Evolutionary conservation across 2,113 vertebrate species (phyloP).

Genomic region (Lipophrys pholis): DNA sequence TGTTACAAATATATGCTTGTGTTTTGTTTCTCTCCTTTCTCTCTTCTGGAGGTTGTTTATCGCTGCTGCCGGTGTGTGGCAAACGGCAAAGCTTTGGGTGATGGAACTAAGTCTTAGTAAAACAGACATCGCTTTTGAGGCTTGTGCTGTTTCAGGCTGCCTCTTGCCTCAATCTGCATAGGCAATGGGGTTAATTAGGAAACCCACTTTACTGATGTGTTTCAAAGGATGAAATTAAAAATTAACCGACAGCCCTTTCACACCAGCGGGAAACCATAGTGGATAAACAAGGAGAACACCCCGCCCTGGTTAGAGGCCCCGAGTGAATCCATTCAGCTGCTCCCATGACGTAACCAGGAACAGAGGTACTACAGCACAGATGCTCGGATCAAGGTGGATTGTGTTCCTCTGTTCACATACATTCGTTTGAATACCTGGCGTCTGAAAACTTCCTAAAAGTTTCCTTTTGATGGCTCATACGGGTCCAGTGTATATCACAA

Average conservation of each 20-base stretch:
- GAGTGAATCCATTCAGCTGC: constrained; percentile 50
- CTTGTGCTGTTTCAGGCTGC: constrained; percentile 64
- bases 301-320: constrained; percentile 67
- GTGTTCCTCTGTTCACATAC: constrained; percentile 38
- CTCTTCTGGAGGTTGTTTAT: constrained; percentile 23
- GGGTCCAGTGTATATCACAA: constrained; percentile 9
- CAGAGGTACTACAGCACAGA: constrained; percentile 60
- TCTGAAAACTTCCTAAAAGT: constrained; percentile 36
- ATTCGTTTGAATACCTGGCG: constrained; percentile 15
- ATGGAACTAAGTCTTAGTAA: constrained; percentile 62
- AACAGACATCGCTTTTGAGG: constrained; percentile 61
- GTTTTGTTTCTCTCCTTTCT: constrained; percentile 6
- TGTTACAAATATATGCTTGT: constrained; percentile 3
- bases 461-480: constrained; percentile 29
- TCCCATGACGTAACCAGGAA: constrained; percentile 57
- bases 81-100: constrained; percentile 40
- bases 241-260: constrained; percentile 67
- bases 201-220: constrained; percentile 76
- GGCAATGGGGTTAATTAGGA: constrained; percentile 79
- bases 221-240: constrained; percentile 83
- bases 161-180: constrained; percentile 73
- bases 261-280: constrained; percentile 62
- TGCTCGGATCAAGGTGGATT: constrained; percentile 67
- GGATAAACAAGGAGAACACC: constrained; percentile 73
- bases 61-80: background rate